phyloP scores from a whole-genome alignment of 1,140 invertebrate genomes.

The Orius laevigatus region DNA sequence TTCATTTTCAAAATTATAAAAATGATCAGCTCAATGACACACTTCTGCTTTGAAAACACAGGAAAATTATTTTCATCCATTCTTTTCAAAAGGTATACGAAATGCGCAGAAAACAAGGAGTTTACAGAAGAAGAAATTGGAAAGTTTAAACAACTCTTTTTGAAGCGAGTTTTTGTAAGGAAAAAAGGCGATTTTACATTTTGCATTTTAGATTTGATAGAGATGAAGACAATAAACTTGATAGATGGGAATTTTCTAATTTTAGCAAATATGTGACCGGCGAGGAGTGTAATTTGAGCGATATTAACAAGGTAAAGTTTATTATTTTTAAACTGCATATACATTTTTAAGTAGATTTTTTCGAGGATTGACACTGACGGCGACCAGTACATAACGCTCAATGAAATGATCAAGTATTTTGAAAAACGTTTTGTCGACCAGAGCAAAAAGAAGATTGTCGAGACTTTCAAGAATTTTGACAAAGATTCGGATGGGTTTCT shows the following conservation, averaged over 20 bases:
- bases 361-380: conserved; percentile 7
- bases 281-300: background rate
- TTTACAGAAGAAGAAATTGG: conserved; percentile 3
- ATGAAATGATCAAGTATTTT: conserved; percentile 5
- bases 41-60: too few relatives aligned
- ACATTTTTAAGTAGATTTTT: conserved; percentile 10
- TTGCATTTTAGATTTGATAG: background rate
- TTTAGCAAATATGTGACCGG: too few relatives aligned
- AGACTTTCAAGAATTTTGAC: too few relatives aligned
- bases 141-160: conserved; percentile 1
- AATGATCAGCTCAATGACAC: too few relatives aligned
- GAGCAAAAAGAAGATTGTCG: too few relatives aligned
- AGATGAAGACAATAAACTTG: too few relatives aligned
- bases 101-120: background rate
- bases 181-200: background rate
- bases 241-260: too few relatives aligned
- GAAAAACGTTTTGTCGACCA: background rate
- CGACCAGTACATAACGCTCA: background rate
- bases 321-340: too few relatives aligned
- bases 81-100: too few relatives aligned
- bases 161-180: background rate
- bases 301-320: background rate
- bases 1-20: too few relatives aligned
- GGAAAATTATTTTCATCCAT: too few relatives aligned
- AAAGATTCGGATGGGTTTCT: too few relatives aligned